Evolutionary conservation across 2,888 invertebrate genomes (phyloP), one percentile per base, ranked within the genome.

Genomic region (Bedellia somnulentella): DNA sequence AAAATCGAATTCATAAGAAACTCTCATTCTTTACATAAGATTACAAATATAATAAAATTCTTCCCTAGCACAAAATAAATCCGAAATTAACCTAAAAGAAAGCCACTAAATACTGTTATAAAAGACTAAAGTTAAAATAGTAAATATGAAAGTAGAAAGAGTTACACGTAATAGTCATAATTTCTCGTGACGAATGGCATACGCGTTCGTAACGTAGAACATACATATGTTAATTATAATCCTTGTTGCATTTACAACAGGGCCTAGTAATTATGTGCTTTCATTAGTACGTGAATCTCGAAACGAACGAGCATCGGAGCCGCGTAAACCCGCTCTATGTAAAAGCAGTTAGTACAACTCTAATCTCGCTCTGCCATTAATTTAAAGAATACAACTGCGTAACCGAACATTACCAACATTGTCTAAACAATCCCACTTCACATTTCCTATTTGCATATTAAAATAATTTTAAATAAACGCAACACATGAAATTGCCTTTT

Each of bases 381-480:
- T 73, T 71, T 70, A 70, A 75, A 71, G 73, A 73, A 75, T 75
- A 71, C 61, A 67, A 68, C 70, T 64, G 60, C 61, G 64, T 63
- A 66, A 66, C 70, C 54, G 49, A 66, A n/a, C 63, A 66, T 55
- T 52, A 60, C 61, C 57, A 58, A 62, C 70, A 62, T 57, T 62
- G 60, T 64, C 62, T 61, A 61, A 68, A 67, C 63, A 71, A 68
- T 73, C 62, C 70, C 60, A 58, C 62, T 68, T 62, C 66, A 71
- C 73, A 71, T 71, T 64, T 73, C 70, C 67, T 73, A 75, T 75
- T 75, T 73, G 70, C 73, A 73, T 73, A 73, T 73, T 71, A 75
- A 75, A 75, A 73, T 75, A 67, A 75, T 75, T 73, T 75, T 68
- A 52, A 71, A 66, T 66, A 59, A 73, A 63, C 70, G 67, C 67